Evolutionary conservation across 1,140 invertebrate genomes (phyloP).

Genomic region (Lamellibrachia luymesi): DNA sequence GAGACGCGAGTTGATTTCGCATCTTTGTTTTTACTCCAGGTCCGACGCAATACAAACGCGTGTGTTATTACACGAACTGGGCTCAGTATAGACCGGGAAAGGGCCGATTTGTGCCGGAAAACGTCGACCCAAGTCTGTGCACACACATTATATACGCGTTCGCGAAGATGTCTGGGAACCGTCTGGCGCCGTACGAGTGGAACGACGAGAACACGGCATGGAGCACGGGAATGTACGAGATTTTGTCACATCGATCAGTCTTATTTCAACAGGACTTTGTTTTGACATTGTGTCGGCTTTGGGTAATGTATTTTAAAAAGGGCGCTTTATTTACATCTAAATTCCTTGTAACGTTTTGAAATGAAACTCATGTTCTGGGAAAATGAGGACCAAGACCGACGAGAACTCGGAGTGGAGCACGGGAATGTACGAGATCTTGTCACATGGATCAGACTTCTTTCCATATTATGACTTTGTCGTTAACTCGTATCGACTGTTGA

Average conservation of each 20-base stretch:
- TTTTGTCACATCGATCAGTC: neutral
- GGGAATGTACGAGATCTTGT: slow-evolving; percentile 40
- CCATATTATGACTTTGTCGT: neutral
- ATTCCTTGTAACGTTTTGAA: too few species aligned
- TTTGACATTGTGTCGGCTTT: too few species aligned
- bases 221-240: slow-evolving; percentile 43
- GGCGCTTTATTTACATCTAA: too few species aligned
- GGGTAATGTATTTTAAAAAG: too few species aligned
- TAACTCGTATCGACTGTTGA: neutral
- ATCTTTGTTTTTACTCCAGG: neutral
- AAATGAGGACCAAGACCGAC: slow-evolving; percentile 31
- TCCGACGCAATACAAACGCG: slow-evolving; percentile 31
- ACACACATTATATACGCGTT: slow-evolving; percentile 80
- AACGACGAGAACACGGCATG: slow-evolving; percentile 47
- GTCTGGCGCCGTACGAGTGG: slow-evolving; percentile 45
- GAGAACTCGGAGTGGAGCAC: slow-evolving; percentile 40
- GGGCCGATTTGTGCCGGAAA: slow-evolving; percentile 62
- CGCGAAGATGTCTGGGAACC: slow-evolving; percentile 65
- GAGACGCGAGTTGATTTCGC: neutral
- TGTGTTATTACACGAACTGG: slow-evolving; percentile 56
- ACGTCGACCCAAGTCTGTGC: slow-evolving; percentile 72
- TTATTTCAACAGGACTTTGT: too few species aligned
- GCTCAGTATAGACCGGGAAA: slow-evolving; percentile 45
- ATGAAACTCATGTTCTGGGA: too few species aligned
- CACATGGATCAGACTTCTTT: neutral